phyloP scores from a whole-genome alignment of 2,113 vertebrate genomes.

The Chauna torquata region DNA sequence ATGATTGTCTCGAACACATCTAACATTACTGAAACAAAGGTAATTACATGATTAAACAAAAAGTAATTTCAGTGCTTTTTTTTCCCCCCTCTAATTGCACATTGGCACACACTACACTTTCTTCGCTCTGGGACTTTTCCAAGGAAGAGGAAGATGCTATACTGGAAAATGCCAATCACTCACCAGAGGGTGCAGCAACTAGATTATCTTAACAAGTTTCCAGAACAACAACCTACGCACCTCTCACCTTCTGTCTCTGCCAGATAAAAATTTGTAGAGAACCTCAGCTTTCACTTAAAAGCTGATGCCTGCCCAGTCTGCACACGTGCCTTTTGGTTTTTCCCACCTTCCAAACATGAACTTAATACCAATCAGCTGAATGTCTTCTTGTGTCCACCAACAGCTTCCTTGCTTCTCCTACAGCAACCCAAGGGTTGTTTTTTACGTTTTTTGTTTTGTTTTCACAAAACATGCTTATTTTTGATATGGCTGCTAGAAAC shows the following conservation, averaged over 20 bases:
- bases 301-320: rapidly evolving
- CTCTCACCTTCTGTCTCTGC: background rate
- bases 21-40: background rate
- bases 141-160: background rate
- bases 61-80: background rate
- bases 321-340: background rate
- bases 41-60: background rate
- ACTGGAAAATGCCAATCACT: background rate
- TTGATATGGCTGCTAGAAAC: background rate
- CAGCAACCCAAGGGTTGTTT: background rate
- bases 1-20: background rate
- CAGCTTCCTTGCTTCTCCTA: background rate
- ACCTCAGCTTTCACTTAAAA: background rate
- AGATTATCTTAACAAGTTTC: background rate
- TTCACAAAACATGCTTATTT: background rate
- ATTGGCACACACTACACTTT: rapidly evolving
- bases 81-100: background rate
- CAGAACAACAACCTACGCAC: background rate
- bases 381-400: background rate
- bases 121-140: background rate
- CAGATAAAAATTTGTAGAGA: background rate
- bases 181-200: background rate
- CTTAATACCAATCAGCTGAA: background rate
- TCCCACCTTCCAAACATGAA: background rate
- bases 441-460: background rate